Base-by-base conservation (phyloP, 1,140 invertebrate genomes). In the Drosophila erecta region DNA sequence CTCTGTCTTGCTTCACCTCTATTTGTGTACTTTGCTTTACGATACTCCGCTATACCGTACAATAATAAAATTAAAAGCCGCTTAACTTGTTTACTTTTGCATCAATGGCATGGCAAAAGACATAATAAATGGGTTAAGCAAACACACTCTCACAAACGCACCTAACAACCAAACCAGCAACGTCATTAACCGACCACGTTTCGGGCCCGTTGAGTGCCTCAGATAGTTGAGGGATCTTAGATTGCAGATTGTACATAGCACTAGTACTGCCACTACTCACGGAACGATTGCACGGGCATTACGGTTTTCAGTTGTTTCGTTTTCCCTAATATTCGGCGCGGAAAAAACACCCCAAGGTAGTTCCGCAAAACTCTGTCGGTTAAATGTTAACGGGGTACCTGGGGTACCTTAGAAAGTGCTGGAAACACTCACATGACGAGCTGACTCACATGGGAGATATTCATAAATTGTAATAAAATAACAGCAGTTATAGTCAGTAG, bases 31-130 rank as follows among this genome's bases (percentile, higher is more conserved):
- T 27, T 70, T 54, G n/a, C 66, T 38, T 70, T 46, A 60, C 58
- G 58, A 60, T 60, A 58, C 62, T 24, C 62, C 15, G 30, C 27
- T 33, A 12, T 27, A 70, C 50, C 17, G 65, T 44, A 44, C 65
- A 70, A 70, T 70, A 70, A 70, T 70, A 70, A 49, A 70, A 70
- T 76, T 76, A 76, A 76, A 76, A 76, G 72, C 72, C 72, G 72
- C 72, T 76, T 76, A 76, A 76, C 72, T 76, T 76, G 72, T 76
- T 76, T 76, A 54, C 72, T 76, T 76, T 76, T 76, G 60, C 61
- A 76, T 76, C 72, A 76, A 76, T 76, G 72, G 72, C 72, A 76
- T 66, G 71, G 60, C 72, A 75, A 55, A 73, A 74, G 69, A 74
- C 58, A 74, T 55, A 73, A 65, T 76, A 76, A 76, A 76, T 76